Percentiles rank a stretch among this genome's conserved stretches.
Evolutionary conservation across 2,888 invertebrate species (phyloP).

Genomic region (Cataglyphis livida): DNA sequence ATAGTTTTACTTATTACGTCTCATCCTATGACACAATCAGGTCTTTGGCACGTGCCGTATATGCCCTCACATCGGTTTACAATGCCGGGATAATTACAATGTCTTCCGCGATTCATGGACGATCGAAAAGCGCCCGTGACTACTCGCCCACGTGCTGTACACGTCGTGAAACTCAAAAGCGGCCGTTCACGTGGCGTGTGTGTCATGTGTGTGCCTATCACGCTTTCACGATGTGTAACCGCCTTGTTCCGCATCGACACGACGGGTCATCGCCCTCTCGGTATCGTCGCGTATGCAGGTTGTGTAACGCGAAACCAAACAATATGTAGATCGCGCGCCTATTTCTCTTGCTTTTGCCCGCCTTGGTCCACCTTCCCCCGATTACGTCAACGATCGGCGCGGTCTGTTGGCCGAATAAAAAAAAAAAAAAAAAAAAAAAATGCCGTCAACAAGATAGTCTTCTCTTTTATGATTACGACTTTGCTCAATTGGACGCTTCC

Average conservation of each 20-base stretch:
- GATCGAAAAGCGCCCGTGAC: constrained; percentile 33
- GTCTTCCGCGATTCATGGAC: constrained; percentile 16
- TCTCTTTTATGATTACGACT: background rate
- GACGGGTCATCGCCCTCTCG: constrained; percentile 67
- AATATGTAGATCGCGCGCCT: constrained; percentile 74
- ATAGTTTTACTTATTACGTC: background rate
- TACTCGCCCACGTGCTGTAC: constrained; percentile 62
- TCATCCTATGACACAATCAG: background rate
- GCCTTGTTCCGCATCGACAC: constrained; percentile 56
- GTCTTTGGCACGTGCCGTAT: constrained; percentile 49
- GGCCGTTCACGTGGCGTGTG: constrained; percentile 66
- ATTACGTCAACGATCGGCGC: constrained; percentile 71
- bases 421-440: background rate
- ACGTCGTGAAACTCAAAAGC: constrained; percentile 71
- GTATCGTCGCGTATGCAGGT: constrained; percentile 62
- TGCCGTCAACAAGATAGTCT: background rate
- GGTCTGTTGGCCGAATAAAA: constrained; percentile 43
- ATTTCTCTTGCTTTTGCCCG: constrained; percentile 71
- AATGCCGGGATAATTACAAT: constrained; percentile 45
- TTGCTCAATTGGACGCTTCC: background rate
- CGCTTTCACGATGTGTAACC: constrained; percentile 82
- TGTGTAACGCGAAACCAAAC: constrained; percentile 74
- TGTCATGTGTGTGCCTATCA: constrained; percentile 65
- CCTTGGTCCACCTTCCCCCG: constrained; percentile 52
- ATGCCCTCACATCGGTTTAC: constrained; percentile 29